phyloP scores from a whole-genome alignment of 53 echinoderm and acorn worm genomes.

The Henricia sp. region DNA sequence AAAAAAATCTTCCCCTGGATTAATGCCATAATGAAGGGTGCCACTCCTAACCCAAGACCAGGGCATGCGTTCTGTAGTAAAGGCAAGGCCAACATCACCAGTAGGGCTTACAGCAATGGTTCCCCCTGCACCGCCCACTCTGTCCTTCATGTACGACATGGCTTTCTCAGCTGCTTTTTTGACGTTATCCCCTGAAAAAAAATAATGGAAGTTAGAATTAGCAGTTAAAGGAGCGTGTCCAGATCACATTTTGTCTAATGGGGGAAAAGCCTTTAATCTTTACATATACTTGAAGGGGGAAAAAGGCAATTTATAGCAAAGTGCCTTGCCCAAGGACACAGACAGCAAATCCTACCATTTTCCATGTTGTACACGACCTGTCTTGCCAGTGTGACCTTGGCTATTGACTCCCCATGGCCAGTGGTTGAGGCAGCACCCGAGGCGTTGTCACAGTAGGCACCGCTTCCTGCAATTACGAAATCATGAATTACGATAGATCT shows the following conservation, averaged over 20 bases:
- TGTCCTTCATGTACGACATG: conserved; percentile 71
- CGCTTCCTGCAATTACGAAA: conserved; percentile 51
- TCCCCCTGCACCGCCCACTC: conserved; percentile 81
- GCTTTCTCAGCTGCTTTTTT: conserved; percentile 85
- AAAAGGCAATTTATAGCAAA: too few relatives aligned
- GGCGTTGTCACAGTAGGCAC: conserved; percentile 79
- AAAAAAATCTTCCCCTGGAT: conserved; percentile 75
- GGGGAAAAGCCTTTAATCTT: too few relatives aligned
- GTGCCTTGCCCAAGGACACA: too few relatives aligned
- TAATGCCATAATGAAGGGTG: conserved; percentile 76
- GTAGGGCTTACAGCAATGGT: conserved; percentile 67
- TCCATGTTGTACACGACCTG: conserved; percentile 74
- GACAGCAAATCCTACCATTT: too few relatives aligned
- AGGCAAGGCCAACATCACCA: conserved; percentile 80
- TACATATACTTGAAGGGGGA: too few relatives aligned
- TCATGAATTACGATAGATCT: too few relatives aligned
- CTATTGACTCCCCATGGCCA: conserved; percentile 81
- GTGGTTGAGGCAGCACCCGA: conserved; percentile 74
- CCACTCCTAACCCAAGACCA: conserved; percentile 81
- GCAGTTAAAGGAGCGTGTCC: too few relatives aligned
- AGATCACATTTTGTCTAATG: too few relatives aligned
- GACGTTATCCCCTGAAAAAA: conserved; percentile 69
- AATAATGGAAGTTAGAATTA: neutral
- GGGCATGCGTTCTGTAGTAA: conserved; percentile 85
- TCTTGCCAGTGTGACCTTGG: conserved; percentile 65